Percentiles rank a stretch among this genome's conserved stretches.
phyloP scores from a whole-genome alignment of 2,888 invertebrate genomes.

The Drosophila falleni region DNA sequence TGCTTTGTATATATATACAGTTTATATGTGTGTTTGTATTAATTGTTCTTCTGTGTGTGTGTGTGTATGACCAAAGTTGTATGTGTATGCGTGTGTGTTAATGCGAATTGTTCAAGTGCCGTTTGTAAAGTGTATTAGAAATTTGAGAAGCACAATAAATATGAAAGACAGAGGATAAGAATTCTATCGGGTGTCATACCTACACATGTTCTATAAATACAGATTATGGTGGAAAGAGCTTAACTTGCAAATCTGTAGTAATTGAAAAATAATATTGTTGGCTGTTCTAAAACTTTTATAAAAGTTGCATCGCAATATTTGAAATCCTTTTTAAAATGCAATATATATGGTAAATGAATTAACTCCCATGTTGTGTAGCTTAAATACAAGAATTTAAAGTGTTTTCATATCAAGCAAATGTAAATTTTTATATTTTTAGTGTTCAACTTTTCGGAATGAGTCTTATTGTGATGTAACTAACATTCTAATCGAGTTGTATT shows the following conservation, averaged over 20 bases:
- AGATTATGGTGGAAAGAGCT: constrained; percentile 6
- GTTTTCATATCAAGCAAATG: constrained; percentile 3
- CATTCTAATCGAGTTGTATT: constrained; percentile 9
- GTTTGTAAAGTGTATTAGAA: constrained; percentile 34
- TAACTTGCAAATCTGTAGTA: background rate
- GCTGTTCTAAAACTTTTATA: background rate
- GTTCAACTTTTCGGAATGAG: background rate
- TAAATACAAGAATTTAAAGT: constrained; percentile 2
- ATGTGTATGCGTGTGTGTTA: constrained; percentile 25
- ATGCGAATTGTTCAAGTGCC: constrained; percentile 30
- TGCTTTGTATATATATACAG: constrained; percentile 57
- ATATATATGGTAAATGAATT: background rate
- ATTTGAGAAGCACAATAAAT: constrained; percentile 43
- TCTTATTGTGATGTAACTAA: constrained; percentile 14
- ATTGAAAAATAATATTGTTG: constrained; percentile 2
- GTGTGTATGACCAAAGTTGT: constrained; percentile 12
- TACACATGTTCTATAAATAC: background rate
- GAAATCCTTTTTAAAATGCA: constrained; percentile 2
- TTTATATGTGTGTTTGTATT: constrained; percentile 28
- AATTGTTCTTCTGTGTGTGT: constrained; percentile 26
- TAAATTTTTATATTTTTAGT: background rate
- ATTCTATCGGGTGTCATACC: constrained; percentile 1
- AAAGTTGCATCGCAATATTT: constrained; percentile 5
- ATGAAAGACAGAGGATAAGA: constrained; percentile 22
- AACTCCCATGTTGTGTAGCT: constrained; percentile 1